These are phyloP conservation scores for Tenthredo notha DNA, from an alignment of 2,888 invertebrate genomes.

Conservation along the genomic window DNA sequence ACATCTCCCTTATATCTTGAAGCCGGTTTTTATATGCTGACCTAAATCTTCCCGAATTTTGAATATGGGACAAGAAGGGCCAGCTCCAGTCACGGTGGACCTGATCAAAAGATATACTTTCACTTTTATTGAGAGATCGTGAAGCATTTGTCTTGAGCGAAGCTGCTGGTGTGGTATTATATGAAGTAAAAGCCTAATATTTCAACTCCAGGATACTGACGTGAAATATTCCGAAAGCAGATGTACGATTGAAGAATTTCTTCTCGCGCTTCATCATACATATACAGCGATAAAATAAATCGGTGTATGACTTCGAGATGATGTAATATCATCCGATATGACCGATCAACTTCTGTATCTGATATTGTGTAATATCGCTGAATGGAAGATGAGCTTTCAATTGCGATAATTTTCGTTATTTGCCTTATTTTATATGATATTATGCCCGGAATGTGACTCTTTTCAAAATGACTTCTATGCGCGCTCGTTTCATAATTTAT, in stretches of 20 bases:
- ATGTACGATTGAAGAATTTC: neutral
- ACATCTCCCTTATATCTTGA: neutral
- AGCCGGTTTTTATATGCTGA: constrained; percentile 30
- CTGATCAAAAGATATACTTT: constrained; percentile 17
- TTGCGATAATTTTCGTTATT: neutral
- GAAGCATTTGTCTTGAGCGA: neutral
- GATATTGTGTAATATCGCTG: neutral
- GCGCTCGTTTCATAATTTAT: too few species aligned
- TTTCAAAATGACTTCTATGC: too few species aligned
- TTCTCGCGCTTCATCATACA: neutral
- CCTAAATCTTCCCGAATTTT: constrained; percentile 41
- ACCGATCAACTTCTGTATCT: neutral
- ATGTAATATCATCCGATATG: neutral
- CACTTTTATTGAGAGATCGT: constrained; percentile 22
- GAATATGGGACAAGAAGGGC: constrained; percentile 2
- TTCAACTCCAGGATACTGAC: neutral
- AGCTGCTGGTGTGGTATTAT: neutral
- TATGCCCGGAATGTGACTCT: too few species aligned
- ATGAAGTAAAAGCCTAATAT: neutral
- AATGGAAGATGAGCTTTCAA: neutral
- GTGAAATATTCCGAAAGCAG: neutral
- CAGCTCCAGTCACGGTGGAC: constrained; percentile 19
- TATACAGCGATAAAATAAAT: neutral
- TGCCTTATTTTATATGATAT: too few species aligned
- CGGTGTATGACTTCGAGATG: neutral